Evolutionary conservation across 2,888 invertebrate species (phyloP).

Genomic region (Microchrysa polita): DNA sequence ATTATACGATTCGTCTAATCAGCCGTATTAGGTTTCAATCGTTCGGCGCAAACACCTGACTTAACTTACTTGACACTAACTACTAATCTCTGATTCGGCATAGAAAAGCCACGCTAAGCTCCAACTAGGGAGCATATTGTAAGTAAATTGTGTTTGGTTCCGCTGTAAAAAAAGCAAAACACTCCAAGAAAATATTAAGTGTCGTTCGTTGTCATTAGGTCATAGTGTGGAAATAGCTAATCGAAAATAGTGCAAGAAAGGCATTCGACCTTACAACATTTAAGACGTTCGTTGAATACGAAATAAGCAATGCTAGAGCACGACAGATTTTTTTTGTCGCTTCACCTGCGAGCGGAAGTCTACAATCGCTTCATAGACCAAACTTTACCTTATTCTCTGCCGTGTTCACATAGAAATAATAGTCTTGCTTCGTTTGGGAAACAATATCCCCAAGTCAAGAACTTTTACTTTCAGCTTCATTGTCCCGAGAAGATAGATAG

Average conservation of each 20-base stretch:
- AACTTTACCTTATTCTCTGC: too few relatives aligned
- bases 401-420: neutral
- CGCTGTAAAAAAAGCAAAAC: neutral
- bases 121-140: too few relatives aligned
- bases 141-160: neutral
- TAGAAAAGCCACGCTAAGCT: too few relatives aligned
- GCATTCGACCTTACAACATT: slow-evolving; percentile 7
- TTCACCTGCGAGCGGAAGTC: neutral
- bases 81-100: too few relatives aligned
- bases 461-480: slow-evolving; percentile 11
- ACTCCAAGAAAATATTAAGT: neutral
- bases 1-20: too few relatives aligned
- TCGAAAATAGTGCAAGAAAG: neutral
- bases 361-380: too few relatives aligned
- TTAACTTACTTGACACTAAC: too few relatives aligned
- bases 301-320: neutral
- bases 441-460: neutral
- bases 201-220: neutral
- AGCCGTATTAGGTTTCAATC: too few relatives aligned
- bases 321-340: neutral
- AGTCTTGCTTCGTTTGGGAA: neutral
- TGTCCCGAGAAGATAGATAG: neutral
- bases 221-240: neutral
- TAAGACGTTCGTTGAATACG: neutral
- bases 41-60: too few relatives aligned